Evolutionary conservation across 2,888 invertebrate genomes (phyloP).

Genomic region (Drosophila siamana): DNA sequence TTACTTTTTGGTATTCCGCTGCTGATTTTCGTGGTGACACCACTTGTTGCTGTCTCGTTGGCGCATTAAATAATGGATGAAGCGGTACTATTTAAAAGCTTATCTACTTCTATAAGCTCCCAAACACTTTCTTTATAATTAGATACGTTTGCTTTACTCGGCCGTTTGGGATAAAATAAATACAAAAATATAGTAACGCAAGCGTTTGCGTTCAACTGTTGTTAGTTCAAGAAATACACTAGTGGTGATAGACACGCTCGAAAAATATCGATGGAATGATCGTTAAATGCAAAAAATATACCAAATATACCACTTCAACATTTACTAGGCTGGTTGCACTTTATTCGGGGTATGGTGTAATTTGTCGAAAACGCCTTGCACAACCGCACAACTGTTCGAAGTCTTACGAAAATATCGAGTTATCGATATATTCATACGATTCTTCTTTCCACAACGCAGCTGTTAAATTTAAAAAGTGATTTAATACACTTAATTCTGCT

Average conservation of each 20-base stretch:
- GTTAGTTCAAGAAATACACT: conserved; percentile 1
- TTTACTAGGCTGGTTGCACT: neutral
- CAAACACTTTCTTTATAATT: conserved; percentile 22
- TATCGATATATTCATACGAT: no score
- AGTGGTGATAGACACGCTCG: neutral
- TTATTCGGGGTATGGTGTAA: neutral
- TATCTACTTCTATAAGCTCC: conserved; percentile 30
- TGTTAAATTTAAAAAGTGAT: conserved; percentile 86
- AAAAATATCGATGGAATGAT: neutral
- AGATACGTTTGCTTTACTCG: conserved; percentile 29
- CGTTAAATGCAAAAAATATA: no score
- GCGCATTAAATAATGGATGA: conserved; percentile 59
- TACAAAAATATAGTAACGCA: conserved; percentile 40
- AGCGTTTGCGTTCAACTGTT: conserved; percentile 36
- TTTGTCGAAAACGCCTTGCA: neutral
- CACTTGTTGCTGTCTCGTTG: conserved; percentile 70
- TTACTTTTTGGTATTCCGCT: conserved; percentile 32
- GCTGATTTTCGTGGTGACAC: conserved; percentile 55
- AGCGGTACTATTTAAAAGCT: conserved; percentile 31
- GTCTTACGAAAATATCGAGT: no score
- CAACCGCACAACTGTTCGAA: neutral
- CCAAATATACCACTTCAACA: neutral
- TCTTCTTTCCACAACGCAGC: neutral
- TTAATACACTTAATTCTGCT: conserved; percentile 88
- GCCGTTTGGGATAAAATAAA: conserved; percentile 39